A percentile compares a stretch with the other conserved stretches of the same genome.
Evolutionary conservation across 2,888 invertebrate species (phyloP).

Genomic region (Tinea pellionella): DNA sequence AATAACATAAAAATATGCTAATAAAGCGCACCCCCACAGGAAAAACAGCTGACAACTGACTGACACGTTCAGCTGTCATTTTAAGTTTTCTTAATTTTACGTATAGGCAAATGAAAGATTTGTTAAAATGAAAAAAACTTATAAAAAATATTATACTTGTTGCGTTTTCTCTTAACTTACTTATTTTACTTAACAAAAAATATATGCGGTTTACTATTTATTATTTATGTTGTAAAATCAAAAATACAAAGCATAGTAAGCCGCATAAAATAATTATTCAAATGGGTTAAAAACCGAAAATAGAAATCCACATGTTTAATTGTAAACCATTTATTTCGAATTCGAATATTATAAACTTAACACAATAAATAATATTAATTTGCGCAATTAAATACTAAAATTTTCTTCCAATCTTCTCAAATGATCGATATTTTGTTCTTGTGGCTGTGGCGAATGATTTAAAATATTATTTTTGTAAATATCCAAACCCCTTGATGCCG

Average conservation of each 20-base stretch:
- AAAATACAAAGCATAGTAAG: too few species aligned
- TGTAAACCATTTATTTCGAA: neutral
- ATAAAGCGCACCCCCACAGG: neutral
- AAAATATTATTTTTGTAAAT: slow-evolving; percentile 59
- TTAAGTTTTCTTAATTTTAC: neutral
- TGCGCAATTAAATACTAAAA: slow-evolving; percentile 60
- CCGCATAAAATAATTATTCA: too few species aligned
- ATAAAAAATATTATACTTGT: too few species aligned
- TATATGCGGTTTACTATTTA: too few species aligned
- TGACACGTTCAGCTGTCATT: neutral
- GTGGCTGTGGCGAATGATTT: slow-evolving; percentile 39
- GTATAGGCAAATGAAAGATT: neutral
- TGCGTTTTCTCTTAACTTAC: too few species aligned
- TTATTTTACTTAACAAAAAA: too few species aligned
- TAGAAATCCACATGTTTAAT: too few species aligned
- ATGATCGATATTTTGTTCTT: slow-evolving; percentile 53
- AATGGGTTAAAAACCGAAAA: too few species aligned
- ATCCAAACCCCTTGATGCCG: slow-evolving; percentile 46
- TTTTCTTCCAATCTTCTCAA: slow-evolving; percentile 61
- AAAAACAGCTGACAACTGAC: neutral
- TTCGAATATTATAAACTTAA: neutral
- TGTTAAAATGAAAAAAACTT: too few species aligned
- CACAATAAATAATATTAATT: neutral
- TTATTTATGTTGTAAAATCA: too few species aligned
- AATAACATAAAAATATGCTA: neutral